Evolutionary conservation across 2,888 invertebrate species (phyloP), one percentile per base, ranked within the genome.

Genomic region (Drosophila borealis): DNA sequence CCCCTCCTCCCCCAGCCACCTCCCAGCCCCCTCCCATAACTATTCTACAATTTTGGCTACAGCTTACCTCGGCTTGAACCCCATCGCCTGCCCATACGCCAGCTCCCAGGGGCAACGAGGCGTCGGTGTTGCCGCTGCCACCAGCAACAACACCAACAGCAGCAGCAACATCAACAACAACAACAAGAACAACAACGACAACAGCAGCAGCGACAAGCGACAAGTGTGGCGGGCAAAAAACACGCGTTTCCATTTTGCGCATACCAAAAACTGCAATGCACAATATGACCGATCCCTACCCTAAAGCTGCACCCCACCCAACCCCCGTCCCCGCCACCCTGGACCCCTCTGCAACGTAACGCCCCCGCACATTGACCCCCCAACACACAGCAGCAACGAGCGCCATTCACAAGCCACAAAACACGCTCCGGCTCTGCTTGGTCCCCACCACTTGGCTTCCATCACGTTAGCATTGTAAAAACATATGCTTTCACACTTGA

Each of bases 401-500:
- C 41, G 14, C n/a, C 62, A 74, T 74, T 74, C 68, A 74, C 49
- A 74, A 79, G 70, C 74, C 80, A 61, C 75, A 74, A 75, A 79
- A 73, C 44, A 55, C 65, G 29, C 67, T 78, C 57, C 53, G 29
- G 60, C 55, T 53, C 49, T 65, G 51, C 55, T 46, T 46, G 51
- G 39, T 61, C 42, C 53, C 57, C 57, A 25, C 29, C 29, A 29
- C 41, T 44, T 64, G 50, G 62, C 46, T 29, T 56, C 53, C 76
- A 70, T 64, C 71, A 66, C 63, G 72, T 82, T 80, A 67, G 66
- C 73, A 77, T 86, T 88, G 80, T 70, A 65, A 83, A 88, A 82
- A 82, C 81, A 82, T 88, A 88, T 82, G 81, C 81, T 82, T 82
- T 81, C 81, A 86, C 89, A 81, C 81, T 77, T 72, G 84, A 56